Base-by-base conservation (phyloP, 2,888 invertebrate species). In the Galerucella nymphaeae region DNA sequence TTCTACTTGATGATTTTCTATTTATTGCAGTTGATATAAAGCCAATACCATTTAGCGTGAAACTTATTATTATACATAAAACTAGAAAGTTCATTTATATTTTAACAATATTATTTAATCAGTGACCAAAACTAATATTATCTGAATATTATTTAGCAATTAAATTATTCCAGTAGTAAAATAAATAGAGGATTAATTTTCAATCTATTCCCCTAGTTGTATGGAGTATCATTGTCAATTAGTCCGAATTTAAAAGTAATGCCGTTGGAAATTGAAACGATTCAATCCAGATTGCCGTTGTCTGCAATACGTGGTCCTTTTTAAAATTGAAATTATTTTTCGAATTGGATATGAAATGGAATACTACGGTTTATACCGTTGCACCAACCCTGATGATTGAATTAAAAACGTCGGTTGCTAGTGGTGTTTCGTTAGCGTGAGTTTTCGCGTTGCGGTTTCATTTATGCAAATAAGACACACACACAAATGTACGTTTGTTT, bases 291-390 rank as follows among this genome's bases (percentile, higher is more conserved):
- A 70, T 70, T 70, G 70, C 57, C 57, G 70, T 70, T 70, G 70
- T 67, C 67, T 70, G 70, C 63, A 42, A 64, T 70, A 63, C 70
- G 70, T 64, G 63, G 70, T 70, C 70, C 70, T 70, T 70, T 70
- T 70, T 70, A 70, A 70, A 70, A 70, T 70, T 70, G 63, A 70
- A 70, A 70, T 70, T 70, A 70, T 70, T 70, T 70, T 70, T 57
- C 41, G 70, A 70, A 70, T 70, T 70, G 70, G 70, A 70, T 70
- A 70, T 70, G 70, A 70, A 70, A 70, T 70, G 70, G 69, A 70
- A 70, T 70, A 70, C 63, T 30, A 63, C 57, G 55, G 70, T 64
- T 70, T 63, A 63, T 57, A 55, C 57, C 70, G 63, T 70, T 64
- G 70, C 70, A 70, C 57, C 63, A 70, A 61, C 70, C 57, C 70